phyloP scores from a whole-genome alignment of 2,797 vertebrate species.

The Mormyrus hasselquistii region DNA sequence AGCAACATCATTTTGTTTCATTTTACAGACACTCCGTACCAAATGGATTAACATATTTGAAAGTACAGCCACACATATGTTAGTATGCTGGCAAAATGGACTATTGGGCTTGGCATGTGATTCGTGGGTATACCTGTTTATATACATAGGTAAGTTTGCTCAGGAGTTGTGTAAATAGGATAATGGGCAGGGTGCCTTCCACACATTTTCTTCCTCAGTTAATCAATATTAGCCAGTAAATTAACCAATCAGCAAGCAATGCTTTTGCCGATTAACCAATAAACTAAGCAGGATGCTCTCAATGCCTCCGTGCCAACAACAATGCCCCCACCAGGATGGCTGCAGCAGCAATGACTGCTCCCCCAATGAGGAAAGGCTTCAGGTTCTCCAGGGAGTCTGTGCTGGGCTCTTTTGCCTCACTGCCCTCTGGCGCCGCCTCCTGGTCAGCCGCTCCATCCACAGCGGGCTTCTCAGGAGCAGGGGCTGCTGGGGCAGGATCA shows the following conservation, averaged over 20 bases:
- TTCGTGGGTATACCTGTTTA: constrained; percentile 8
- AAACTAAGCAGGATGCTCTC: constrained; percentile 46
- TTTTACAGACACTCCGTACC: background rate
- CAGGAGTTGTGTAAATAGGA: constrained; percentile 28
- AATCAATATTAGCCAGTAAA: constrained; percentile 40
- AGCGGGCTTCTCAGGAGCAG: constrained; percentile 49
- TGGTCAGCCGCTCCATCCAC: constrained; percentile 55
- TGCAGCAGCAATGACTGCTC: constrained; percentile 62
- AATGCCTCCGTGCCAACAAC: constrained; percentile 67
- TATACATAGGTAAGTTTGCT: constrained; percentile 23
- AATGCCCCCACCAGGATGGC: constrained; percentile 65
- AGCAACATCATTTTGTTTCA: background rate
- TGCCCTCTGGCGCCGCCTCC: constrained; percentile 47
- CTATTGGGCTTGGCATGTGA: background rate
- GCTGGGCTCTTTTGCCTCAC: constrained; percentile 48
- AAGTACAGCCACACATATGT: background rate
- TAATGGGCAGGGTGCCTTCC: constrained; percentile 48
- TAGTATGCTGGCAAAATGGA: background rate
- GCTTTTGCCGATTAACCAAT: constrained; percentile 37
- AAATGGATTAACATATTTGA: background rate
- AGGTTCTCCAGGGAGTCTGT: constrained; percentile 68
- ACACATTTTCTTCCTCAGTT: constrained; percentile 26
- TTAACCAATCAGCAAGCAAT: constrained; percentile 47
- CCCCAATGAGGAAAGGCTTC: constrained; percentile 69
- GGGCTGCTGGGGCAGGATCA: constrained; percentile 48